A percentile compares a stretch with the other conserved stretches of the same genome.
These are phyloP conservation scores for Oscheius myriophilus DNA, from an alignment of 2,888 invertebrate species.

Conservation along the genomic window DNA sequence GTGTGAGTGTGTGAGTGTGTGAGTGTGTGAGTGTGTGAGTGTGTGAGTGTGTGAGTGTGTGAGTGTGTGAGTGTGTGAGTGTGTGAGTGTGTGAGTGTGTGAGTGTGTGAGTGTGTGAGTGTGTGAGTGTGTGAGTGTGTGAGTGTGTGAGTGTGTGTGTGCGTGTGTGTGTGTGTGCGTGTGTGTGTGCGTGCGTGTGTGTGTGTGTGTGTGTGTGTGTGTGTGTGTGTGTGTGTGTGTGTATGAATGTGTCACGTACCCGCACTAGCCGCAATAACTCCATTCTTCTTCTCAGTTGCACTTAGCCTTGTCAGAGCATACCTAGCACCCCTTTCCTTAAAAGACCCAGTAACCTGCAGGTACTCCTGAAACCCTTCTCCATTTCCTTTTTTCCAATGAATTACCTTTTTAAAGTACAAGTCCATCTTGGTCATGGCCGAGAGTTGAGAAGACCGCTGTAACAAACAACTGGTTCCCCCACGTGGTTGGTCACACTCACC, in stretches of 20 bases:
- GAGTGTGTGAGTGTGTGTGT: no score
- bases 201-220: no score
- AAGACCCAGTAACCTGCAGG: constrained; percentile 92
- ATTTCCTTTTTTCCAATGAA: neutral
- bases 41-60: no score
- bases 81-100: no score
- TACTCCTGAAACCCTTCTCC: constrained; percentile 77
- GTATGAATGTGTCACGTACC: constrained; percentile 21
- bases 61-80: constrained; percentile 71
- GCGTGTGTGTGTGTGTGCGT: no score
- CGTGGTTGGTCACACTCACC: constrained; percentile 73
- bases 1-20: no score
- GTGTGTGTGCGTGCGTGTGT: no score
- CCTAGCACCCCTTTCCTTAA: constrained; percentile 89
- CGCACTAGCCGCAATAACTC: constrained; percentile 65
- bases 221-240: no score
- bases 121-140: no score
- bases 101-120: no score
- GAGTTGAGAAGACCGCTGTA: constrained; percentile 85
- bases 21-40: neutral
- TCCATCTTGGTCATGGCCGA: constrained; percentile 81
- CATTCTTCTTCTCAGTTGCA: constrained; percentile 39
- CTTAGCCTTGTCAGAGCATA: constrained; percentile 50
- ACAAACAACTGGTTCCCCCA: constrained; percentile 31
- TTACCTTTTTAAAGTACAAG: constrained; percentile 84